These are phyloP conservation scores for Himalopsyche tibetana DNA, from an alignment of 2,888 invertebrate species.

Conservation along the genomic window DNA sequence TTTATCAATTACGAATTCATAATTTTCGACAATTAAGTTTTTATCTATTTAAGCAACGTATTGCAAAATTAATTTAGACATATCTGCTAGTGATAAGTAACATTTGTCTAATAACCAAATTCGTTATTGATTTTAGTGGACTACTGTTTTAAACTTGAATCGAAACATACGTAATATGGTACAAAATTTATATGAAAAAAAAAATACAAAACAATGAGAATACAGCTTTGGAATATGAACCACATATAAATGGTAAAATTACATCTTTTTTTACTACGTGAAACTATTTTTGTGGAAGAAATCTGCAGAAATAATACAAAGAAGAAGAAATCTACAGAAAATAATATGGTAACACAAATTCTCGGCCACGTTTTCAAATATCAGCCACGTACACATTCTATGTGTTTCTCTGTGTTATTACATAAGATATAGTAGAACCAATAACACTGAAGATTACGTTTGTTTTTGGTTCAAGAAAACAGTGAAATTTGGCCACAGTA, in stretches of 20 bases:
- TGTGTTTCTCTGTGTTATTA: slow-evolving; percentile 65
- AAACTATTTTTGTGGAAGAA: slow-evolving; percentile 41
- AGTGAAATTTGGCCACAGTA: slow-evolving; percentile 13
- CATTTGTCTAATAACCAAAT: too few species aligned
- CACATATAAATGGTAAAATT: slow-evolving; percentile 38
- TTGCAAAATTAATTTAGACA: too few species aligned
- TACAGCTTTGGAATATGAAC: slow-evolving; percentile 10
- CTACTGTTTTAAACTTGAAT: too few species aligned
- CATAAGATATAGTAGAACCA: slow-evolving; percentile 65
- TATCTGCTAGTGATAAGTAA: too few species aligned
- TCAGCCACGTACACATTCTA: slow-evolving; percentile 66
- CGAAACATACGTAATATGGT: background rate
- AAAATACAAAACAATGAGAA: background rate
- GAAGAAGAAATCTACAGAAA: slow-evolving; percentile 54
- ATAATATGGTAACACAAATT: slow-evolving; percentile 66
- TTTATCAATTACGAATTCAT: too few species aligned
- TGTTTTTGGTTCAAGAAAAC: slow-evolving; percentile 54
- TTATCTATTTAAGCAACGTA: too few species aligned
- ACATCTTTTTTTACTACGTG: slow-evolving; percentile 37
- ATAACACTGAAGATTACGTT: slow-evolving; percentile 62
- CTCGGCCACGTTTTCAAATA: slow-evolving; percentile 66
- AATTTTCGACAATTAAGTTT: too few species aligned
- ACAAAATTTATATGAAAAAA: background rate
- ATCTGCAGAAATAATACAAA: slow-evolving; percentile 46
- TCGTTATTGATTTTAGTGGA: too few species aligned